phyloP scores from a whole-genome alignment of 2,797 vertebrate genomes.

The Sebastes iracundus region DNA sequence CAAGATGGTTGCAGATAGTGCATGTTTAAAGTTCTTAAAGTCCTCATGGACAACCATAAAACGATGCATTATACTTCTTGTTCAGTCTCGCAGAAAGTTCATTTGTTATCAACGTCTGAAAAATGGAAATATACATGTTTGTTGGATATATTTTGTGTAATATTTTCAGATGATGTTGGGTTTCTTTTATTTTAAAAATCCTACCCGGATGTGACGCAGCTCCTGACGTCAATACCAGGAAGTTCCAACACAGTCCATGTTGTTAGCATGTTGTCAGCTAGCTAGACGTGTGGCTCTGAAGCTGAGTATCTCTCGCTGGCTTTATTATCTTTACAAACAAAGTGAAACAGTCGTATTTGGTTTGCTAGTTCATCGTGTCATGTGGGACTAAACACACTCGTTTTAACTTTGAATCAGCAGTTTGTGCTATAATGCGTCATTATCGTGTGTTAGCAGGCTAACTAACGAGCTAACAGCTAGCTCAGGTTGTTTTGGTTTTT shows the following conservation, averaged over 20 bases:
- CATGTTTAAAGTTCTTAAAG: too few relatives aligned
- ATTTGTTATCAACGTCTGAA: too few relatives aligned
- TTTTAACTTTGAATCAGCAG: fast-evolving
- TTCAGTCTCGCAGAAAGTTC: too few relatives aligned
- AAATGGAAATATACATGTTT: too few relatives aligned
- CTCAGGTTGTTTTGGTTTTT: slow-evolving; percentile 59
- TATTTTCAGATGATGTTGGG: background rate
- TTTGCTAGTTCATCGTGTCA: background rate
- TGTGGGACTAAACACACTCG: fast-evolving
- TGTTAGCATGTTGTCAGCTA: background rate
- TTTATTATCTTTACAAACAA: background rate
- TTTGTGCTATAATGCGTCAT: background rate
- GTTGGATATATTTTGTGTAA: too few relatives aligned
- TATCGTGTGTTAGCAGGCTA: slow-evolving; percentile 28
- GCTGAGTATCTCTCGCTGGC: background rate
- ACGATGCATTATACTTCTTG: too few relatives aligned
- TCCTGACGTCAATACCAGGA: slow-evolving; percentile 42
- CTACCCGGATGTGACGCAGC: slow-evolving; percentile 46
- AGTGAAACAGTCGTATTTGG: background rate
- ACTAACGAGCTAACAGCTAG: slow-evolving; percentile 49
- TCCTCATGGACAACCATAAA: too few relatives aligned
- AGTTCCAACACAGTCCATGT: slow-evolving; percentile 41
- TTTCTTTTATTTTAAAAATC: background rate
- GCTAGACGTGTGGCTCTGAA: background rate
- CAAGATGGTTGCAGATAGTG: too few relatives aligned